Evolutionary conservation across 2,888 invertebrate species (phyloP), one percentile per base, ranked within the genome.

Genomic region (Stenolophus ochropezus): DNA sequence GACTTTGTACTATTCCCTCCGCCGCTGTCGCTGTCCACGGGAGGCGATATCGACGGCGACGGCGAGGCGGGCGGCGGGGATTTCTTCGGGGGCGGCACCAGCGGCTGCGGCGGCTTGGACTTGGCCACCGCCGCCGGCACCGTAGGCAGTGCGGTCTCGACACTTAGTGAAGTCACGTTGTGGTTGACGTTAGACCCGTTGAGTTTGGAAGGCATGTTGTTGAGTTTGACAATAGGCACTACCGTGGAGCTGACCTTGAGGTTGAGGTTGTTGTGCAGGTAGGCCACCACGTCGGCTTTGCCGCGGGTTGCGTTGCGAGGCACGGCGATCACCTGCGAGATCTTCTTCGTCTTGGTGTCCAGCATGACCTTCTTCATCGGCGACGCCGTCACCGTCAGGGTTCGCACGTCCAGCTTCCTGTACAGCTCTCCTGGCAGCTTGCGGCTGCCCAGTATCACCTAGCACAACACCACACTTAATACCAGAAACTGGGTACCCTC

Each of bases 161-260:
- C 86, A 84, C 87, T 88, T 65, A 88, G 84, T 69, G 86, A 83
- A 81, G 86, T 85, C 47, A 84, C 78, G 58, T 83, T 80, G 75
- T 83, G 84, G 82, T 82, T 82, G 81, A 73, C 71, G 18, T 84
- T 83, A 71, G 86, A 84, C 82, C 86, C 86, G 85, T 86, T 86
- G 81, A 87, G 74, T 84, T 86, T 86, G 82, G 87, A 84, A 84
- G 88, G 88, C 87, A 89, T 85, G 82, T 88, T 85, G 85, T 89
- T 89, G 83, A 89, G 84, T 86, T 89, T 89, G 74, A 89, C 89
- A 86, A 89, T 88, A 87, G 90, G 89, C 88, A 89, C 89, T 86
- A 89, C 89, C 85, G 89, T 89, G 81, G 89, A 88, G 83, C 89
- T 89, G 83, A 89, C 85, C 86, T 89, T 90, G 84, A 89, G 78